Evolutionary conservation across 2,888 invertebrate genomes (phyloP), one percentile per base, ranked within the genome.

Genomic region (Dasysyrphus albostriatus): DNA sequence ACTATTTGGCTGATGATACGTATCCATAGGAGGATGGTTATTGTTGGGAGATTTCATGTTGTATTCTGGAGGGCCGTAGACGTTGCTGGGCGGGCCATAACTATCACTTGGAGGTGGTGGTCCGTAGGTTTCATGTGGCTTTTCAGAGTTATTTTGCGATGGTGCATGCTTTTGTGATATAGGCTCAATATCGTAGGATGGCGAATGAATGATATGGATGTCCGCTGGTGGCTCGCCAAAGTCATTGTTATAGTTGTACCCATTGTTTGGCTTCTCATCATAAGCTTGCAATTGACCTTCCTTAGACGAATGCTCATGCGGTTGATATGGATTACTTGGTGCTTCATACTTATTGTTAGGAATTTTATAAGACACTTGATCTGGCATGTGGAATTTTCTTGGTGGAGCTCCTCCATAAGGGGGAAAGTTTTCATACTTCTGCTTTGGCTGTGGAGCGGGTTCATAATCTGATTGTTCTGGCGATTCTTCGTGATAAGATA

Each of bases 181-280:
- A 3, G 91, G 89, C 79, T 88, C 89, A 4, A 91, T 90, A 84
- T 91, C 92, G 78, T 90, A 92, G 0, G 91, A 90, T 12, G 91
- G 91, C 0, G 92, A 90, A 69, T 92, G 91, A 4, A 90, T 88
- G 8, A 91, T 91, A 63, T 92, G 91, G 47, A 90, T 88, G 69
- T 90, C 89, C 0, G 87, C 34, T 1, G 91, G 91, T 9, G 91
- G 92, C 19, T 91, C 92, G 0, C 90, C 92, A 84, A 92, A 91
- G 85, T 88, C 90, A 29, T 67, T 90, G 8, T 81, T 83, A 9
- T 88, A 72, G 2, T 74, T 39, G 49, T 88, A 91, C 3, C 89
- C 90, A 3, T 83, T 70, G 81, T 91, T 91, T 3, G 90, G 88
- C 78, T 84, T 80, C 14, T 82, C 83, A 9, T 78, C 61, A 56